Evolutionary conservation across 2,888 invertebrate genomes (phyloP), one percentile per base, ranked within the genome.

Genomic region (Aplocera efformata): DNA sequence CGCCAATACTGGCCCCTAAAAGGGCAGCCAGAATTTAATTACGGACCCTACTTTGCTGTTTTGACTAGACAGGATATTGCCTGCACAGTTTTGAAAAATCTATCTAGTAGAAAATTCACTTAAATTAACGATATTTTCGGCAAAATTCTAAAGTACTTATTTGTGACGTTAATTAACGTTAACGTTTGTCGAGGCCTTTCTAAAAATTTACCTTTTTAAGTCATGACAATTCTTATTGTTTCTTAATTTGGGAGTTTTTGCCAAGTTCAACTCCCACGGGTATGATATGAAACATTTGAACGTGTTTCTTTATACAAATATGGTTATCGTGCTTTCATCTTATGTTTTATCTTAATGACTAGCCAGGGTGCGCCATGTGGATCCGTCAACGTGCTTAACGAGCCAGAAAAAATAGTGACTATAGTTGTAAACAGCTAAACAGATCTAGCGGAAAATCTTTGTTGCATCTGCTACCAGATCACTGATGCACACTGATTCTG

Each of bases 381-480:
- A 29, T 11, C 21, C 26, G 25, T 4, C 23, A 27, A 10, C 6
- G 17, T 35, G 53, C 39, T 42, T 58, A 66, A 57, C 63, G 61
- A 60, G 60, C 63, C 60, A 55, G 60, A 66, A 64, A 69, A 67
- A 63, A 51, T 49, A 52, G 56, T 63, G 53, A 56, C 57, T 46
- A 48, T 61, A 41, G 48, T 48, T 60, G 55, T 58, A 60, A 67
- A 52, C 67, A 62, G 67, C 56, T 68, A 68, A 65, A 54, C 52
- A 55, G 48, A 55, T 60, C 60, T 71, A 70, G 71, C 72, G 72
- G 72, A 65, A 78, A 77, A 77, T 74, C 64, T 57, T 65, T 68
- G 62, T 63, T 70, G 67, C 68, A 67, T 67, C 59, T 53, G 46
- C 53, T 45, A 46, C 37, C 48, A 41, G 41, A 40, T 62, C 54